These are phyloP conservation scores for Drosophila lowei DNA, from an alignment of 1,140 invertebrate genomes.

Conservation along the genomic window DNA sequence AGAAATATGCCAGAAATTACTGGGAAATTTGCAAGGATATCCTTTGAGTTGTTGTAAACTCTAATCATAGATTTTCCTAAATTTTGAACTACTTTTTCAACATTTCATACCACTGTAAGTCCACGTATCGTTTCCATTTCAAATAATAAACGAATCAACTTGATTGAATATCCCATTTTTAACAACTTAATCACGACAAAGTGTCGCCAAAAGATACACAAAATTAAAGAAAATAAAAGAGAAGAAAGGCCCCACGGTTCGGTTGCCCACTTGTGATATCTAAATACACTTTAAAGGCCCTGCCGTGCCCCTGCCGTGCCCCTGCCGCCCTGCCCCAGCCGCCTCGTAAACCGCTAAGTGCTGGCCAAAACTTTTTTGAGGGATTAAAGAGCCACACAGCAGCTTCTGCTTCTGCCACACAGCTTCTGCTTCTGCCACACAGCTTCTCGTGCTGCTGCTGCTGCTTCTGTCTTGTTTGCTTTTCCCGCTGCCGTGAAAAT, in stretches of 20 bases:
- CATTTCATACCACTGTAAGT: not conserved
- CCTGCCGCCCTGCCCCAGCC: no score
- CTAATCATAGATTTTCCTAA: not conserved
- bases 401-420: slow-evolving; percentile 32
- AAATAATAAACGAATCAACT: slow-evolving; percentile 30
- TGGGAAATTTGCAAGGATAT: no score
- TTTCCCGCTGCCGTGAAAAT: slow-evolving; percentile 65
- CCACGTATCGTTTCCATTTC: slow-evolving; percentile 8
- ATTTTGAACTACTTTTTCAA: not conserved
- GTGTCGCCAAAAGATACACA: slow-evolving; percentile 44
- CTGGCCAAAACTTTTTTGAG: slow-evolving; percentile 32
- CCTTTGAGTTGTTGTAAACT: no score
- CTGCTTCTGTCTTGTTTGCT: slow-evolving; percentile 50
- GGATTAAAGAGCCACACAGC: slow-evolving; percentile 63
- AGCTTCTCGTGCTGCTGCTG: slow-evolving; percentile 49
- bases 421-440: no score
- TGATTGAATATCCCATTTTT: slow-evolving; percentile 24
- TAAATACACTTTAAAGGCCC: slow-evolving; percentile 29
- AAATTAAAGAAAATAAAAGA: not conserved
- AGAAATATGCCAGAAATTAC: no score
- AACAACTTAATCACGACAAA: slow-evolving; percentile 55
- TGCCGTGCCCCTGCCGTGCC: not conserved
- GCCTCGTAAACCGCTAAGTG: slow-evolving; percentile 57
- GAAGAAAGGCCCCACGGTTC: not conserved
- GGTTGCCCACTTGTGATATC: slow-evolving; percentile 28